Percentiles rank a stretch among this genome's conserved stretches.
Evolutionary conservation across 1,140 invertebrate genomes (phyloP).

Genomic region (Eupeodes corollae): DNA sequence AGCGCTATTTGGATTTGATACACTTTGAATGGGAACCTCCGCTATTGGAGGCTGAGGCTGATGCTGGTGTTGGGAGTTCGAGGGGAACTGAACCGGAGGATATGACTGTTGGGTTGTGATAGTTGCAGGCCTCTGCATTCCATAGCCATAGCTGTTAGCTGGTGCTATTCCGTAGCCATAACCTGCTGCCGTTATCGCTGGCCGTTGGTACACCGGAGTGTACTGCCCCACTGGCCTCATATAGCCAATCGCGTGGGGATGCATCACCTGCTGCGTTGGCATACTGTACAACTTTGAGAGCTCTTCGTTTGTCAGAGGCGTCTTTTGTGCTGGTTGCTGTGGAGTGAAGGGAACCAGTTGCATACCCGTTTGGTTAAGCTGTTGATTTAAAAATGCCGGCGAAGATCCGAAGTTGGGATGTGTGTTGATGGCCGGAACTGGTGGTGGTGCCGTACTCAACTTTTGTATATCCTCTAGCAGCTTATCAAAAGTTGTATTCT

Average conservation of each 20-base stretch:
- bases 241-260: constrained; percentile 2
- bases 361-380: constrained; percentile 10
- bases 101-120: constrained; percentile 5
- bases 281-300: constrained; percentile 31
- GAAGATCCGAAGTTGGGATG: constrained; percentile 4
- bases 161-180: constrained; percentile 6
- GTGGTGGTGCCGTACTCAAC: constrained; percentile 17
- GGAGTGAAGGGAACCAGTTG: constrained; percentile 28
- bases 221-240: no score
- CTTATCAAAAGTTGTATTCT: constrained; percentile 41
- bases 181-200: background rate
- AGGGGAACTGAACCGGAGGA: constrained; percentile 28
- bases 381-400: constrained; percentile 2
- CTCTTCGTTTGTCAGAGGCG: constrained; percentile 26
- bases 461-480: constrained; percentile 45
- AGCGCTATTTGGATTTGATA: no score
- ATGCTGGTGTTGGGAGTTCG: constrained; percentile 2
- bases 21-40: constrained; percentile 5
- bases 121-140: no score
- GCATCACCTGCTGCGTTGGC: constrained; percentile 19
- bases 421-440: constrained; percentile 11
- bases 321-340: constrained; percentile 12
- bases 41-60: constrained; percentile 6
- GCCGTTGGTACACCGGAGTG: background rate
- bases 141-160: no score